phyloP scores from a whole-genome alignment of 2,888 invertebrate species.

The Rhodophaea formosa region DNA sequence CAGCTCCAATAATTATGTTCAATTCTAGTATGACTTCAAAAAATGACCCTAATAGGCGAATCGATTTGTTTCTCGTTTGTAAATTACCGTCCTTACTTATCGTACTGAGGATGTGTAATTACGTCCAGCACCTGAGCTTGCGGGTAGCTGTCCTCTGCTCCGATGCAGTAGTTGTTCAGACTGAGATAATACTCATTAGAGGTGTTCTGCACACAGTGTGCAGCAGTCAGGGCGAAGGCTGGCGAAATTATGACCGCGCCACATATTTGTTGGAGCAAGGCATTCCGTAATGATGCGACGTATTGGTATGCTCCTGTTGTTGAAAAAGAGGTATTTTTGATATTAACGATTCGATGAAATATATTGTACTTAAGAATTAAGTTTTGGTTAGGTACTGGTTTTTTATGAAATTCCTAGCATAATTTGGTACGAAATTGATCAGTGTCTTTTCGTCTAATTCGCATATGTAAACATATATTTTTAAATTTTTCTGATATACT shows the following conservation, averaged over 20 bases:
- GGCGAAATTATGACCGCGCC: constrained; percentile 57
- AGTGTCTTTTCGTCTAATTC: no score
- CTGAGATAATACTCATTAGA: constrained; percentile 45
- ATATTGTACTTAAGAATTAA: no score
- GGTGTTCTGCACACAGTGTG: constrained; percentile 57
- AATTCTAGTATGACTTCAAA: background rate
- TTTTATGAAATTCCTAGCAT: no score
- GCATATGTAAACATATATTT: no score
- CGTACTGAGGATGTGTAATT: constrained; percentile 48
- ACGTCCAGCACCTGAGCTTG: constrained; percentile 48
- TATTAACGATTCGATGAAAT: no score
- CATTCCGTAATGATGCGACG: constrained; percentile 58
- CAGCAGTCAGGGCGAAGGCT: constrained; percentile 60
- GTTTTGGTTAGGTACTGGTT: no score
- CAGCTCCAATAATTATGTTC: background rate
- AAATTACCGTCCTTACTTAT: constrained; percentile 47
- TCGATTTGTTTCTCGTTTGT: constrained; percentile 6
- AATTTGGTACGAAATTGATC: no score
- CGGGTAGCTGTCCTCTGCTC: constrained; percentile 30
- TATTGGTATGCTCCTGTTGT: constrained; percentile 52
- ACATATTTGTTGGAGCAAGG: constrained; percentile 54
- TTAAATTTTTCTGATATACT: no score
- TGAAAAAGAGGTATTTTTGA: background rate
- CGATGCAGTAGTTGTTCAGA: constrained; percentile 56
- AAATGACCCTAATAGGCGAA: background rate